These are phyloP conservation scores for Incurvaria masculella DNA, from an alignment of 2,888 invertebrate genomes.

Conservation along the genomic window DNA sequence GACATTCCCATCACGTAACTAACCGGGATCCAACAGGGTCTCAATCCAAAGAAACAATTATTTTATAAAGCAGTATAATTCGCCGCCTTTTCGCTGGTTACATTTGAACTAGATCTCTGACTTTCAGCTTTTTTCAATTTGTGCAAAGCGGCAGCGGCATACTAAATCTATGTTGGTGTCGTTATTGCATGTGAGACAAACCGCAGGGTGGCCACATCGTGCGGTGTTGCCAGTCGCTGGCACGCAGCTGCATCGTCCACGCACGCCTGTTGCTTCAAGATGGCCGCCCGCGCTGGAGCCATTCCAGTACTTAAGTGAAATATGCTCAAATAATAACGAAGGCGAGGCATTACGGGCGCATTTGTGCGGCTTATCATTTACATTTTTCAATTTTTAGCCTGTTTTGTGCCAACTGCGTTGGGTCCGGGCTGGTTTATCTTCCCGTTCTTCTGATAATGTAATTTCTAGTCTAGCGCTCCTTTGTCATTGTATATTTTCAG, in stretches of 20 bases:
- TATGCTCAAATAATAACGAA: slow-evolving; percentile 17
- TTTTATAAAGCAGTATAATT: no score
- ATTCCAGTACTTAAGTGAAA: slow-evolving; percentile 20
- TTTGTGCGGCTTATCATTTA: slow-evolving; percentile 39
- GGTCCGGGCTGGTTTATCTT: background rate
- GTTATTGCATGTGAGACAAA: slow-evolving; percentile 6
- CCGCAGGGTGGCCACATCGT: slow-evolving; percentile 25
- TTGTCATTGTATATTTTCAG: no score
- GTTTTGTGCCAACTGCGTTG: slow-evolving; percentile 39
- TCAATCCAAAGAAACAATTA: no score
- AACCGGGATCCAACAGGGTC: no score
- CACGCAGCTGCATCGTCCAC: slow-evolving; percentile 15
- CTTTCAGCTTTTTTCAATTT: no score
- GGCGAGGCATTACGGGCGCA: slow-evolving; percentile 3
- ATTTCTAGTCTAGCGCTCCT: no score
- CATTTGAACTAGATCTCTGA: no score
- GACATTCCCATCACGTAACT: no score
- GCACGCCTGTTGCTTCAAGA: slow-evolving; percentile 12
- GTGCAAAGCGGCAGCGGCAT: no score
- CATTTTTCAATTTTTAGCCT: slow-evolving; percentile 48
- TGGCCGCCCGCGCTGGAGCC: slow-evolving; percentile 14
- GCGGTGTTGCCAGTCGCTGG: slow-evolving; percentile 29
- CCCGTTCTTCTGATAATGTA: no score
- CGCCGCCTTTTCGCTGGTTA: no score
- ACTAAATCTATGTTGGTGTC: no score